Base-by-base conservation (phyloP, 2,113 vertebrate species). In the Pterophyllum scalare region DNA sequence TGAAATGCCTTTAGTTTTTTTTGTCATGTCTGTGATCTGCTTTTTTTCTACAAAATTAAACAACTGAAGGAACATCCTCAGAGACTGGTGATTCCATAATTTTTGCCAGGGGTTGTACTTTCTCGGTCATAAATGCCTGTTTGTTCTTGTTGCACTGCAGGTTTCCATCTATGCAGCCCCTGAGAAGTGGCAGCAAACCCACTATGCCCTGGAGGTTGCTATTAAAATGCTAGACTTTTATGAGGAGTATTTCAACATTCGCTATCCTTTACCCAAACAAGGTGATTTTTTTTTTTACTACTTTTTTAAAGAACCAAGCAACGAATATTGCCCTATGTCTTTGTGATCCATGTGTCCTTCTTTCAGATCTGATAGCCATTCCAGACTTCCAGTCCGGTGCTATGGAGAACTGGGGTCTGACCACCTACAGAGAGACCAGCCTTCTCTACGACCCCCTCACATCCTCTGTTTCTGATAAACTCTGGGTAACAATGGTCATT, bases 331-430 rank as follows among this genome's bases (percentile, higher is more conserved):
- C 12, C n/a, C 6, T 57, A 22, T 26, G 2, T 58, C 54, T 58
- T 2, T 28, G 10, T 89, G 1, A 67, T n/a, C 3, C 52, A 15
- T 77, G 20, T 22, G 54, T 43, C 2, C 6, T 35, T 79, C 72
- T 86, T 54, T 82, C 85, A 96, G 96, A 96, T 87, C 88, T 96
- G 49, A 88, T 96, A 82, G 96, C 95, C 11, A 95, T 96, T 64
- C 94, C 96, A 75, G 95, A 96, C 75, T 96, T 96, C 79, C 72
- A 88, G 84, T 35, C 82, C 2, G 96, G 95, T 74, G 95, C 95
- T 5, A 96, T 96, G 96, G 95, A 96, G 88, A 96, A 96, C 85
- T 96, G 96, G 96, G 95, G 95, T 78, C 93, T 96, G 80, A 95
- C 94, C 77, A 96, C 95, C 19, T 96, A 95, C 77, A 92, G 91